Evolutionary conservation across 2,113 vertebrate genomes (phyloP), one percentile per base, ranked within the genome.

Genomic region (Megaptera novaeangliae): DNA sequence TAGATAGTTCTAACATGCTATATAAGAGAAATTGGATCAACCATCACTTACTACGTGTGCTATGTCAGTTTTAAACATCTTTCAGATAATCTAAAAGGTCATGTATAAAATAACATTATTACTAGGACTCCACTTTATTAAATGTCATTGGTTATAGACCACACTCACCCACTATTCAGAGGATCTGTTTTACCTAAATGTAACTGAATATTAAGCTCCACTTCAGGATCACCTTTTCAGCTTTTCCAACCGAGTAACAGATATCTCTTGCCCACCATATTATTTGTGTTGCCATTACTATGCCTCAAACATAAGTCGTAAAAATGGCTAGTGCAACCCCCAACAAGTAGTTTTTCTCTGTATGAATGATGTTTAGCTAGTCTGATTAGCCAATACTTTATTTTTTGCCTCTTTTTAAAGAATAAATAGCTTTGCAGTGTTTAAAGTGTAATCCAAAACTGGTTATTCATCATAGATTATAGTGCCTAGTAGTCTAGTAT

Each of bases 401-500:
- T 82, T 71, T 66, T 92, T 31, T 83, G 44, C 20, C 41, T 80
- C 52, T 21, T 94, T 90, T 93, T 69, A 71, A 86, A 92, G 41
- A 84, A 63, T 72, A 84, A 92, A 61, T 39, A 94, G 44, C 7
- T 91, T 94, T 78, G 34, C 18, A 80, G 18, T 68, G 17, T 92
- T 97, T 94, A 90, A 89, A 92, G n/a, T 81, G 14, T 80, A 87
- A 93, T 57, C 39, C 25, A 78, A 83, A 69, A 96, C 87, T 97
- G 93, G 96, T 98, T 98, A 98, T 98, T 98, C 97, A 98, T 98
- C 96, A 95, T 95, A 95, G 84, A 66, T 98, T 95, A 93, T 97
- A 93, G 96, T 98, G 98, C 96, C 97, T 96, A 86, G 96, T 98
- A 97, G 80, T 98, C 63, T 97, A 61, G 92, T 94, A 98, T 98